A percentile compares a stretch with the other conserved stretches of the same genome.
These are phyloP conservation scores for Patella vulgata DNA, from an alignment of 1,140 invertebrate species.

Conservation along the genomic window DNA sequence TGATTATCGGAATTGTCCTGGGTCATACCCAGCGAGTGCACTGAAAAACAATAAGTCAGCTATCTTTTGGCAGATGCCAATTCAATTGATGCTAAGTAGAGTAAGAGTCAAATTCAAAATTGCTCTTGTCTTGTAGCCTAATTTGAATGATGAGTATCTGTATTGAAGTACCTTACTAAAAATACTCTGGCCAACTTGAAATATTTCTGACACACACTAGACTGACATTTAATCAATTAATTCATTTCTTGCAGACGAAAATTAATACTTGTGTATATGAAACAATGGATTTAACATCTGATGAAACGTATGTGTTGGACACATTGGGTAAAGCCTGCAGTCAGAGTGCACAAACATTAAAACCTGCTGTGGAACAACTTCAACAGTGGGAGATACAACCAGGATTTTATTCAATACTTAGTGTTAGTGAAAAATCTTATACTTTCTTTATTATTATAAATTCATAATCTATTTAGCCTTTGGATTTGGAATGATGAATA, in stretches of 20 bases:
- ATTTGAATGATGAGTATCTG: too few species aligned
- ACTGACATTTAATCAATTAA: neutral
- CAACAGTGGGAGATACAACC: constrained; percentile 87
- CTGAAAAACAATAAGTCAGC: too few species aligned
- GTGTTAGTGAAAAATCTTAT: constrained; percentile 71
- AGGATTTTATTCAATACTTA: constrained; percentile 86
- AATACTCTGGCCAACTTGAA: neutral
- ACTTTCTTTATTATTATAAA: neutral
- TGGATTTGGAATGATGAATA: constrained; percentile 8
- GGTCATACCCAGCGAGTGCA: too few species aligned
- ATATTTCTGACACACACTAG: neutral
- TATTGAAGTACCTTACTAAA: too few species aligned
- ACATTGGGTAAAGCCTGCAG: constrained; percentile 84
- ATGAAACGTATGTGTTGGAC: constrained; percentile 68
- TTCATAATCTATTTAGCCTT: constrained; percentile 4
- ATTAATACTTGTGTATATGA: too few species aligned
- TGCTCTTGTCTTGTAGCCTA: too few species aligned
- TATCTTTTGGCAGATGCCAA: too few species aligned
- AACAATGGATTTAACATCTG: constrained; percentile 44
- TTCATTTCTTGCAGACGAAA: neutral
- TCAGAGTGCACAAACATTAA: constrained; percentile 84
- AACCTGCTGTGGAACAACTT: constrained; percentile 86
- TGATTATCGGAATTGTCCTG: too few species aligned
- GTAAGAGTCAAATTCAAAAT: too few species aligned
- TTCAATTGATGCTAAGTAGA: too few species aligned